Evolutionary conservation across 1,140 invertebrate genomes (phyloP).

Genomic region (Asobara japonica): DNA sequence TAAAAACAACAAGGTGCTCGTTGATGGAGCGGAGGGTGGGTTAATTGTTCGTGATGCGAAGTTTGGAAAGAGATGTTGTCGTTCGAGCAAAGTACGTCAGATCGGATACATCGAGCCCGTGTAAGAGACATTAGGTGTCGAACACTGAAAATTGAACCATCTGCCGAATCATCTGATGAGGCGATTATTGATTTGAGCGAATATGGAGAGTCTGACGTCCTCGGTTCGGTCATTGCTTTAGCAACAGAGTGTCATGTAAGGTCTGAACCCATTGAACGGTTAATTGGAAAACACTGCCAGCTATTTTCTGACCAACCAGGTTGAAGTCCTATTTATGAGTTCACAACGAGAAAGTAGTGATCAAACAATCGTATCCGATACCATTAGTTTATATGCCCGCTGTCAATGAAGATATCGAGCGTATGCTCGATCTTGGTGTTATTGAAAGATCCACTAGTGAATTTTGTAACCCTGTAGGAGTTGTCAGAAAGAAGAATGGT

Average conservation of each 20-base stretch:
- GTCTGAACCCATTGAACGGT: too few relatives aligned
- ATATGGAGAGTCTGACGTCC: too few relatives aligned
- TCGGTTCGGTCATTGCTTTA: too few relatives aligned
- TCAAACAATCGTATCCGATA: too few relatives aligned
- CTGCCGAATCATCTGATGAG: too few relatives aligned
- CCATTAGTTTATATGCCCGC: neutral
- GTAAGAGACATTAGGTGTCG: neutral
- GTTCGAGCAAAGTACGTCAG: constrained; percentile 4
- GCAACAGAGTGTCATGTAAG: too few relatives aligned
- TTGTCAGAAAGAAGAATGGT: constrained; percentile 24
- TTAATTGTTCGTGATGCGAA: neutral
- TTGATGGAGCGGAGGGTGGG: constrained; percentile 23
- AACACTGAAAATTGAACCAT: too few relatives aligned
- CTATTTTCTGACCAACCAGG: neutral
- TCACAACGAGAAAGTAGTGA: too few relatives aligned
- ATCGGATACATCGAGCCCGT: neutral
- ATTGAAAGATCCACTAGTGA: constrained; percentile 16
- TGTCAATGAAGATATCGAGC: constrained; percentile 1
- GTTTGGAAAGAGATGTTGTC: neutral
- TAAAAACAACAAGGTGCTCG: constrained; percentile 20
- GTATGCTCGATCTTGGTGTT: constrained; percentile 9
- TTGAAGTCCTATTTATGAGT: neutral
- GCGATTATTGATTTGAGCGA: too few relatives aligned
- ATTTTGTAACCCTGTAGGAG: constrained; percentile 23
- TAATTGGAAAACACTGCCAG: neutral